Evolutionary conservation across 2,113 vertebrate genomes (phyloP).

Genomic region (Periophthalmodon schlosseri): DNA sequence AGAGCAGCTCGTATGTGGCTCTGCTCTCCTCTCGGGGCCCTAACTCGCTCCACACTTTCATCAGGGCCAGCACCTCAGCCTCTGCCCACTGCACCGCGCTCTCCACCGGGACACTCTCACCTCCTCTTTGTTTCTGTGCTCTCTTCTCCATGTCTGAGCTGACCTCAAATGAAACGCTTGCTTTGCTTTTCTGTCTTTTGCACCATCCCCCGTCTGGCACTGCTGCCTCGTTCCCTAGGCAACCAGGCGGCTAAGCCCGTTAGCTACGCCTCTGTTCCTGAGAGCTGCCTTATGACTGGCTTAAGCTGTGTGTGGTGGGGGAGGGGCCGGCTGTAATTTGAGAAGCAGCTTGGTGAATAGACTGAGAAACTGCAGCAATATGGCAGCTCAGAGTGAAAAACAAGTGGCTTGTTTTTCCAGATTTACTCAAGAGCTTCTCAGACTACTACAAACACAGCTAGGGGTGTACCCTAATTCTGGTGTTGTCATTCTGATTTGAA

Average conservation of each 20-base stretch:
- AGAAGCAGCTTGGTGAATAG: constrained; percentile 86
- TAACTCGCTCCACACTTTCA: constrained; percentile 88
- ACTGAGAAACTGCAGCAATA: constrained; percentile 66
- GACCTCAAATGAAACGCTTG: constrained; percentile 89
- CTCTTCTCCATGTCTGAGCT: constrained; percentile 90
- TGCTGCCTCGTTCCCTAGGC: constrained; percentile 91
- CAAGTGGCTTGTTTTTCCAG: constrained; percentile 5
- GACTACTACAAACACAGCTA: background rate
- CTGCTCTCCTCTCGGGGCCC: constrained; percentile 85
- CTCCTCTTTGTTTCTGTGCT: constrained; percentile 78
- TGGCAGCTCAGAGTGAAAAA: constrained; percentile 51
- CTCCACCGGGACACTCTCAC: constrained; percentile 58
- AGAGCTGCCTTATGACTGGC: constrained; percentile 92
- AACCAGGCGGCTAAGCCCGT: constrained; percentile 93
- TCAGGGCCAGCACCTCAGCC: constrained; percentile 85
- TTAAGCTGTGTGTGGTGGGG: constrained; percentile 87
- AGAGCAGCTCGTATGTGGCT: constrained; percentile 88
- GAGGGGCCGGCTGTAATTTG: constrained; percentile 83
- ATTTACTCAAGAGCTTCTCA: background rate
- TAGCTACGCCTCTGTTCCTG: constrained; percentile 80
- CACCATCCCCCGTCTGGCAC: constrained; percentile 82
- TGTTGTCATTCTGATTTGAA: background rate
- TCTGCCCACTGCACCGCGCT: constrained; percentile 67
- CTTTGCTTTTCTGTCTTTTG: constrained; percentile 51
- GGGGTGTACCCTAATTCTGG: background rate